Evolutionary conservation across 2,113 vertebrate species (phyloP).

Genomic region (Calidris pygmaea): DNA sequence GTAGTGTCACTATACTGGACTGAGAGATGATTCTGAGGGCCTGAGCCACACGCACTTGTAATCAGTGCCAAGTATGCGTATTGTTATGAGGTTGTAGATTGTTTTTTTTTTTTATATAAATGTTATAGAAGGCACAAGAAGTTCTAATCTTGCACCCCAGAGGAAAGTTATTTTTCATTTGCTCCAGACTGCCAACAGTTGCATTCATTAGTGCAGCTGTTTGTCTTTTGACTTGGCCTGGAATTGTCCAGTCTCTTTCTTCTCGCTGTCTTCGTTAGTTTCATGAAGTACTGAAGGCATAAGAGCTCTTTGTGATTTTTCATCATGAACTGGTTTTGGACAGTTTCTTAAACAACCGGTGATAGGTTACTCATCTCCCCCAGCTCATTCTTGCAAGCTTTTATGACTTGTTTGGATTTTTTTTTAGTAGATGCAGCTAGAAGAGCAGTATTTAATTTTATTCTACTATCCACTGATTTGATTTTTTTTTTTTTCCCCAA

Average conservation of each 20-base stretch:
- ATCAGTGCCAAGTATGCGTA: neutral
- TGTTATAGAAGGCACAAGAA: constrained; percentile 15
- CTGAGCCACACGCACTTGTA: neutral
- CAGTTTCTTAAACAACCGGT: neutral
- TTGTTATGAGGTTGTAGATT: neutral
- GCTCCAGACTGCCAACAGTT: neutral
- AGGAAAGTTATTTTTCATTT: constrained; percentile 8
- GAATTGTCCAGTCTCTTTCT: neutral
- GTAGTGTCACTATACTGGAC: neutral
- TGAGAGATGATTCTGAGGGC: neutral
- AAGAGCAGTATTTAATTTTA: neutral
- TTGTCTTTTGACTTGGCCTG: neutral
- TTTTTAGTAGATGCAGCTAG: neutral
- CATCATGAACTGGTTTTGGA: neutral
- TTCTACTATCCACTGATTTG: neutral
- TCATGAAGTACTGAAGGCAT: neutral
- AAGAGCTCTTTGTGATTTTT: neutral
- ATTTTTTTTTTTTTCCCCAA: neutral
- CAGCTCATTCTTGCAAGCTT: neutral
- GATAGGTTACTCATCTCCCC: neutral
- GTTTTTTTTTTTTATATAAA: constrained; percentile 37
- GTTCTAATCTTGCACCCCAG: constrained; percentile 36
- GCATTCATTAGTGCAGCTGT: constrained; percentile 9
- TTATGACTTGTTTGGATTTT: neutral
- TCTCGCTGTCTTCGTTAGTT: neutral